Conservation (phyloP, 2,888 invertebrate species). For the Clostera curtula region DNA sequence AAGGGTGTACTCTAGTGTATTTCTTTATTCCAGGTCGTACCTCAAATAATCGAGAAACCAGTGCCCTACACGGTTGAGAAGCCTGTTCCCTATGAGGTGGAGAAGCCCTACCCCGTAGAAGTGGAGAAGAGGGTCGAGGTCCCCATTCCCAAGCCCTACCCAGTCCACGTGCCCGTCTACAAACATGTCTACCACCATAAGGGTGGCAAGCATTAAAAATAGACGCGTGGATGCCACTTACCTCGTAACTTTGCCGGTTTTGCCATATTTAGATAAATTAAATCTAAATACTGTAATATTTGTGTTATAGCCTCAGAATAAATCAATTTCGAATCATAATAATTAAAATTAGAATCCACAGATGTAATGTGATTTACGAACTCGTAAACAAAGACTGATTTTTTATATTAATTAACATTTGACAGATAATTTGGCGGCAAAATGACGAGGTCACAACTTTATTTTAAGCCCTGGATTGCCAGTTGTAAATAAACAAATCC, state of each 20-base stretch:
- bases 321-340: too few species aligned
- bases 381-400: too few species aligned
- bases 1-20: too few species aligned
- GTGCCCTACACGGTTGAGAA: conserved; percentile 85
- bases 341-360: too few species aligned
- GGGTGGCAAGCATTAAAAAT: conserved; percentile 67
- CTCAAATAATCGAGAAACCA: conserved; percentile 81
- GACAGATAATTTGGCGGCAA: too few species aligned
- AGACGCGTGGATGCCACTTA: neutral
- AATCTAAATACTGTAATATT: too few species aligned
- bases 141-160: conserved; percentile 81
- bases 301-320: too few species aligned
- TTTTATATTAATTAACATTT: too few species aligned
- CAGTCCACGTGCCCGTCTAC: conserved; percentile 83
- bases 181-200: conserved; percentile 82
- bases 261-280: too few species aligned
- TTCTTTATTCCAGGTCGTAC: conserved; percentile 70
- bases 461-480: conserved; percentile 30
- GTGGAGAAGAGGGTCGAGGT: conserved; percentile 84
- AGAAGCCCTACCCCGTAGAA: conserved; percentile 84
- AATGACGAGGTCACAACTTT: conserved; percentile 15
- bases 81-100: conserved; percentile 80
- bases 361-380: too few species aligned
- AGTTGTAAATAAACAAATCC: conserved; percentile 52
- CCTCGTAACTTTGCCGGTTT: neutral